Percentiles rank a stretch among this genome's conserved stretches.
These are phyloP conservation scores for Batillaria attramentaria DNA, from an alignment of 1,140 invertebrate species.

Conservation along the genomic window DNA sequence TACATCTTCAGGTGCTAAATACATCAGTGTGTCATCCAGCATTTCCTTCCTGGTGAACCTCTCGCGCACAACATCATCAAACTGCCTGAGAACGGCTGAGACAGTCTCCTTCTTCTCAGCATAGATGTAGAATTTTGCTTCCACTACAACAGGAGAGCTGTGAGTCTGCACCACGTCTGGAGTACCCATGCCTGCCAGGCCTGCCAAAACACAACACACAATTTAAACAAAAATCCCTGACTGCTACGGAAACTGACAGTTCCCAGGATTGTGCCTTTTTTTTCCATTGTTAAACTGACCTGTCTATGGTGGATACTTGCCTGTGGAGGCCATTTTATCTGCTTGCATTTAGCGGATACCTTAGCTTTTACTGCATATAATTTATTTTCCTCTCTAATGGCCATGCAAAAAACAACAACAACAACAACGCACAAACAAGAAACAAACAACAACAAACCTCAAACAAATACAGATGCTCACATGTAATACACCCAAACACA, in stretches of 20 bases:
- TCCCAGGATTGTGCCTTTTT: no score
- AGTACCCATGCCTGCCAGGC: background rate
- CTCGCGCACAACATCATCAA: slow-evolving; percentile 19
- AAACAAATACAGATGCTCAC: no score
- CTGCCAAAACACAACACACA: background rate
- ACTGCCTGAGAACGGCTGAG: background rate
- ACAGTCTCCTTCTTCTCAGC: background rate
- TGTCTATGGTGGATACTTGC: no score
- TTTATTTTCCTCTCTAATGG: background rate
- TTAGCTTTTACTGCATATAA: background rate
- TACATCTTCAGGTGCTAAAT: background rate
- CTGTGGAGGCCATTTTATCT: no score
- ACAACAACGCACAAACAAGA: no score
- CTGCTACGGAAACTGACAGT: no score
- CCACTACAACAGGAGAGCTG: background rate
- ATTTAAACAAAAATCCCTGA: background rate
- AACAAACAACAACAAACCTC: no score
- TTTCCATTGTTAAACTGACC: no score
- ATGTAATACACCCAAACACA: no score
- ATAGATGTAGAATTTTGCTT: slow-evolving; percentile 15
- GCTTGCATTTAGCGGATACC: background rate
- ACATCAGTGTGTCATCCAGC: background rate
- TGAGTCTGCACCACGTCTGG: background rate
- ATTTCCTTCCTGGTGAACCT: slow-evolving; percentile 21
- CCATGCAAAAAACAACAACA: background rate